phyloP scores from a whole-genome alignment of 2,113 vertebrate genomes.

The Athene noctua region DNA sequence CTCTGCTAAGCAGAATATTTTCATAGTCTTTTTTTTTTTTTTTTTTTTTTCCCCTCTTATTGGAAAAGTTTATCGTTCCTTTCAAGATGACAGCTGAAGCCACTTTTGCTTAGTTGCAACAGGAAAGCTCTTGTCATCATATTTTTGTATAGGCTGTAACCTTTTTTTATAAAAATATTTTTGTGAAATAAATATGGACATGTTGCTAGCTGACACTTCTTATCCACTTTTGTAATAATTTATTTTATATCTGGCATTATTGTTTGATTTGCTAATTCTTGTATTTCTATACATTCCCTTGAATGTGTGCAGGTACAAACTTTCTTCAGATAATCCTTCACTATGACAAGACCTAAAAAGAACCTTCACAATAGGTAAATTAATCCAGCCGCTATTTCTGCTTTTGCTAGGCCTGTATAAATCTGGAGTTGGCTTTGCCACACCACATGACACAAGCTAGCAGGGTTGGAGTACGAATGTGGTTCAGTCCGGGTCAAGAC shows the following conservation, averaged over 20 bases:
- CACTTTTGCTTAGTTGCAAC: not conserved
- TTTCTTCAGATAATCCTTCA: not conserved
- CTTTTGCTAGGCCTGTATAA: not conserved
- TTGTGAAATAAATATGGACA: not conserved
- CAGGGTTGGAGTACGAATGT: not conserved
- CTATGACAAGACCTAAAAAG: not conserved
- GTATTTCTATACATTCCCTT: not conserved
- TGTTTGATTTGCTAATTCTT: not conserved
- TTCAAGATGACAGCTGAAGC: not conserved
- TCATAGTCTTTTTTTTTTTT: not conserved
- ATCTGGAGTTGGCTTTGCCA: not conserved
- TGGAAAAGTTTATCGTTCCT: not conserved
- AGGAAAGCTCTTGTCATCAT: not conserved
- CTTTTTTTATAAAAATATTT: not conserved
- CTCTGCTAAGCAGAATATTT: not conserved
- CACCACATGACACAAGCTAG: not conserved
- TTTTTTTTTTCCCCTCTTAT: not conserved
- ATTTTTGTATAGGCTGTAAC: not conserved
- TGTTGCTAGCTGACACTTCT: not conserved
- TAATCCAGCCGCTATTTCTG: not conserved
- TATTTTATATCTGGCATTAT: not conserved
- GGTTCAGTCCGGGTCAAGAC: not conserved
- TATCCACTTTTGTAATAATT: not conserved
- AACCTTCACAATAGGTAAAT: not conserved
- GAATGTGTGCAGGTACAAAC: not conserved